Base-by-base conservation (phyloP, 2,113 vertebrate genomes). In the Cebidichthys violaceus region DNA sequence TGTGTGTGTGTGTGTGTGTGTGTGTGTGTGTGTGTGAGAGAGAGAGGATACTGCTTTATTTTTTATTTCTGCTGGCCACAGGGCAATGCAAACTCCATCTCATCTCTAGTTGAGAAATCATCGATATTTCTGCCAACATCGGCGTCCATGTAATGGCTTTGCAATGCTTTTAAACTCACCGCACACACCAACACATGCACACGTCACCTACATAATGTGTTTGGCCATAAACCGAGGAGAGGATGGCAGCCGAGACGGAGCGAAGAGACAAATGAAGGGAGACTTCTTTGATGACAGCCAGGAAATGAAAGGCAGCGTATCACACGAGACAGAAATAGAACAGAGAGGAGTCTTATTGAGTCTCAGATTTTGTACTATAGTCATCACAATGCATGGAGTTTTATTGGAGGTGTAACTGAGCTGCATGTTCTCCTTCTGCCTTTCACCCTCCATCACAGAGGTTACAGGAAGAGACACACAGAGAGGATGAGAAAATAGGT, bases 251-350 rank as follows among this genome's bases (percentile, higher is more conserved):
- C 20, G 29, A 72, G 61, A 62, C 4, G 8, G 20, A 66, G 29
- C 60, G 41, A 45, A 52, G 6, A 77, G 71, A 78, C 29, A 57
- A 54, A 86, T 74, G 74, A n/a, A 77, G 31, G 39, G 66, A 77
- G 72, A 64, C 65, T 69, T 67, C 65, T 71, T 73, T 77, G 66
- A 86, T 81, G 70, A 74, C 45, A 81, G 57, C 20, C 81, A 71
- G 81, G 67, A 89, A 90, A 85, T 73, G 55, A 91, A 79, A 86
- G 81, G 55, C 54, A 82, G 50, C 0, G 0, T 45, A 62, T 76
- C 55, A 55, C 69, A 70, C 9, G 1, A 59, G 75, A 22, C 81
- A 89, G 52, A 85, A 85, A 88, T 72, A 88, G 85, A 85, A 71
- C 62, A 52, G 31, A 84, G 57, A 45, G 47, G 9, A 15, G 2